Conservation (phyloP, 2,113 vertebrate species). For the Triplophysa siluroides region DNA sequence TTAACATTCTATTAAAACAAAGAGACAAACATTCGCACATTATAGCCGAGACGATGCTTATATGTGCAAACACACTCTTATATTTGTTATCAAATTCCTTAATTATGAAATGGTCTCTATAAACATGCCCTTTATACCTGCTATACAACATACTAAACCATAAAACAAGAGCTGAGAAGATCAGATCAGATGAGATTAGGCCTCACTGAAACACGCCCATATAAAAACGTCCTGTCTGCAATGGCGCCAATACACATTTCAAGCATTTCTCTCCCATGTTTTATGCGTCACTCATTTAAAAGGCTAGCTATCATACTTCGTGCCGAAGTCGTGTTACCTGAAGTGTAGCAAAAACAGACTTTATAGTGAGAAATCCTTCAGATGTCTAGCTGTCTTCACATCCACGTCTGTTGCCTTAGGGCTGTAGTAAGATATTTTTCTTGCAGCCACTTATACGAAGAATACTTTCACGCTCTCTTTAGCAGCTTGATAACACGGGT, state of each 20-base stretch:
- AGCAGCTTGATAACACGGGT: constrained; percentile 2
- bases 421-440: neutral
- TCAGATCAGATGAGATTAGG: neutral
- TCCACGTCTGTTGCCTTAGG: neutral
- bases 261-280: neutral
- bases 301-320: neutral
- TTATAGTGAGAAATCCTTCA: neutral
- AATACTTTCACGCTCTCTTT: constrained; percentile 8
- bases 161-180: neutral
- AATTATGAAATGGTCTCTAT: too few species aligned
- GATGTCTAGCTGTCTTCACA: neutral
- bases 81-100: too few species aligned
- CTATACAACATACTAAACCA: neutral
- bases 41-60: too few species aligned
- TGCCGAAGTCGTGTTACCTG: constrained; percentile 29
- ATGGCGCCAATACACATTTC: constrained; percentile 9
- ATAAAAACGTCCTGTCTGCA: neutral
- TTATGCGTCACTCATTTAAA: neutral
- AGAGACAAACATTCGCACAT: too few species aligned
- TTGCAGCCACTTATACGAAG: neutral
- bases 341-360: neutral
- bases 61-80: too few species aligned
- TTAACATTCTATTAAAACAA: too few species aligned
- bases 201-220: neutral
- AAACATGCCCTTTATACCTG: too few species aligned